Conservation (phyloP, 2,113 vertebrate genomes). For the Pygoscelis antarcticus region DNA sequence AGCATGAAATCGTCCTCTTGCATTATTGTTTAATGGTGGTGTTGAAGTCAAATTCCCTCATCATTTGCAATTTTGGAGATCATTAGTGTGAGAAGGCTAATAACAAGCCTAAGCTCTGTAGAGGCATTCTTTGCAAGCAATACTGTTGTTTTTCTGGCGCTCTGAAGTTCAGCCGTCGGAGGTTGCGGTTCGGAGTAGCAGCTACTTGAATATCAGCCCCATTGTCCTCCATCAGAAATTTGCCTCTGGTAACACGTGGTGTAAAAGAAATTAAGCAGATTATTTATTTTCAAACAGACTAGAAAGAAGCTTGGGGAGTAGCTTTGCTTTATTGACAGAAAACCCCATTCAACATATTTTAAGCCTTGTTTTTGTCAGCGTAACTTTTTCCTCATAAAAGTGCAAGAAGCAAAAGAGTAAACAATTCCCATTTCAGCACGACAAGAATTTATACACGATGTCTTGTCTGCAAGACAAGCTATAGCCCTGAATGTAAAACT, state of each 20-base stretch:
- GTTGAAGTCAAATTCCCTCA: neutral
- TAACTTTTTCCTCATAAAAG: constrained; percentile 17
- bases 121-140: neutral
- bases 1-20: neutral
- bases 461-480: neutral
- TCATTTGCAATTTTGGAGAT: neutral
- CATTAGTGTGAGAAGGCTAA: neutral
- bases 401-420: neutral
- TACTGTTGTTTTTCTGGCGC: neutral
- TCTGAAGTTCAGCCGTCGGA: neutral
- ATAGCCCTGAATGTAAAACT: neutral
- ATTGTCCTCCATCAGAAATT: constrained; percentile 31
- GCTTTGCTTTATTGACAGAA: neutral
- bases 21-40: neutral
- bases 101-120: neutral
- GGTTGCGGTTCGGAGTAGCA: constrained; percentile 9
- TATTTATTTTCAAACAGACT: neutral
- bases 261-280: neutral
- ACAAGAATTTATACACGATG: neutral
- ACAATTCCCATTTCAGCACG: neutral
- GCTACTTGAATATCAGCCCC: constrained; percentile 23
- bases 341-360: neutral
- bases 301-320: neutral
- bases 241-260: neutral
- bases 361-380: neutral